A percentile compares a stretch with the other conserved stretches of the same genome.
These are phyloP conservation scores for Cheirogaleus medius DNA, from an alignment of 2,113 vertebrate genomes.

Conservation along the genomic window DNA sequence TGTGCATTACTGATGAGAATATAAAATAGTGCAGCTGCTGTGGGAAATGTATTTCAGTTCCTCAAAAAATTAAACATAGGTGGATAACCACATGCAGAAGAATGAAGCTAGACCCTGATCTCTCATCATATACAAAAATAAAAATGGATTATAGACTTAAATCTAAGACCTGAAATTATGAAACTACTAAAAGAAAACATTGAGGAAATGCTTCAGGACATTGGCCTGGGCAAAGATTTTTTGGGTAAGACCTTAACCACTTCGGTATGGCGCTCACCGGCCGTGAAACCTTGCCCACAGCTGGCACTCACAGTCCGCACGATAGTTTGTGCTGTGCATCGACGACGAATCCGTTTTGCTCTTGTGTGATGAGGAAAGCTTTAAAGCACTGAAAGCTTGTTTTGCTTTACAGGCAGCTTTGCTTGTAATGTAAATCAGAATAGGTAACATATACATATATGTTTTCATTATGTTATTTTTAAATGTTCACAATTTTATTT, in stretches of 20 bases:
- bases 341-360: too few species aligned
- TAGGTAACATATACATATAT: too few species aligned
- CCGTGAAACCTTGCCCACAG: too few species aligned
- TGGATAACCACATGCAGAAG: background rate
- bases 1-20: background rate
- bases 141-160: background rate
- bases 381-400: too few species aligned
- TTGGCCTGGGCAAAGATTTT: background rate
- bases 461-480: too few species aligned
- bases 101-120: background rate
- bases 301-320: too few species aligned
- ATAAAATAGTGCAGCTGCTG: background rate
- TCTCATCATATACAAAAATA: background rate
- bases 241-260: background rate
- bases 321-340: too few species aligned
- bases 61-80: background rate
- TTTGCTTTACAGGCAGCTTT: too few species aligned
- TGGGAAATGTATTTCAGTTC: background rate
- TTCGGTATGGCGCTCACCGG: too few species aligned
- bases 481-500: too few species aligned
- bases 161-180: background rate
- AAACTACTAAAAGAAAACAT: background rate
- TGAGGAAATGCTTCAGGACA: background rate
- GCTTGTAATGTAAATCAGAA: too few species aligned
- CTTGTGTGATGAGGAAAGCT: too few species aligned